A percentile compares a stretch with the other conserved stretches of the same genome.
phyloP scores from a whole-genome alignment of 2,113 vertebrate genomes.

The Nibea albiflora region DNA sequence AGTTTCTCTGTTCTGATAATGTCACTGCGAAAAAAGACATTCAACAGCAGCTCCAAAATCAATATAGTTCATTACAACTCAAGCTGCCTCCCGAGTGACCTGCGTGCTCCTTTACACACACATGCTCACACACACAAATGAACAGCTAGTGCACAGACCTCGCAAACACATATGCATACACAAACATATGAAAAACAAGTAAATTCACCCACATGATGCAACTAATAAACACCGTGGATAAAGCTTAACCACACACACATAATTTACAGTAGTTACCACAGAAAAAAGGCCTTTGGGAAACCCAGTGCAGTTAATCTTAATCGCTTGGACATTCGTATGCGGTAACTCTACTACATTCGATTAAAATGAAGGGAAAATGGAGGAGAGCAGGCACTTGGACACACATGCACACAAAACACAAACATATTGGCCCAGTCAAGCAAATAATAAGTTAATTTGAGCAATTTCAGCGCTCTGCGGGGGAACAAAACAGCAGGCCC shows the following conservation, averaged over 20 bases:
- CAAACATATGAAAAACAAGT: neutral
- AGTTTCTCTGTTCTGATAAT: constrained; percentile 84
- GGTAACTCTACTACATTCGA: constrained; percentile 80
- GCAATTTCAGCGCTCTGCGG: constrained; percentile 85
- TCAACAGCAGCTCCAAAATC: constrained; percentile 85
- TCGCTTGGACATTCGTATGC: constrained; percentile 73
- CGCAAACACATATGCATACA: constrained; percentile 19
- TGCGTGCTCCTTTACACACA: constrained; percentile 51
- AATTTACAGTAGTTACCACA: constrained; percentile 31
- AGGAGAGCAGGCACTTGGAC: constrained; percentile 56
- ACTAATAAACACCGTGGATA: constrained; percentile 19
- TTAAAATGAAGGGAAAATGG: constrained; percentile 75
- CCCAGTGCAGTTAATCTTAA: constrained; percentile 73
- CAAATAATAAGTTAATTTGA: constrained; percentile 90
- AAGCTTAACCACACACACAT: constrained; percentile 27
- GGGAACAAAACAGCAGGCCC: constrained; percentile 84
- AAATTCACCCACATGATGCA: constrained; percentile 32
- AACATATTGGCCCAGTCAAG: constrained; percentile 87
- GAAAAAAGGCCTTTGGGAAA: constrained; percentile 61
- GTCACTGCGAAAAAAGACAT: constrained; percentile 79
- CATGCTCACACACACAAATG: constrained; percentile 30
- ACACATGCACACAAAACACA: constrained; percentile 81
- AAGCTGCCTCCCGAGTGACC: constrained; percentile 80
- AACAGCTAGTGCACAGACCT: constrained; percentile 12
- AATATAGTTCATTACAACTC: constrained; percentile 87